Base-by-base conservation (phyloP, 2,113 vertebrate species). In the Martes martes region DNA sequence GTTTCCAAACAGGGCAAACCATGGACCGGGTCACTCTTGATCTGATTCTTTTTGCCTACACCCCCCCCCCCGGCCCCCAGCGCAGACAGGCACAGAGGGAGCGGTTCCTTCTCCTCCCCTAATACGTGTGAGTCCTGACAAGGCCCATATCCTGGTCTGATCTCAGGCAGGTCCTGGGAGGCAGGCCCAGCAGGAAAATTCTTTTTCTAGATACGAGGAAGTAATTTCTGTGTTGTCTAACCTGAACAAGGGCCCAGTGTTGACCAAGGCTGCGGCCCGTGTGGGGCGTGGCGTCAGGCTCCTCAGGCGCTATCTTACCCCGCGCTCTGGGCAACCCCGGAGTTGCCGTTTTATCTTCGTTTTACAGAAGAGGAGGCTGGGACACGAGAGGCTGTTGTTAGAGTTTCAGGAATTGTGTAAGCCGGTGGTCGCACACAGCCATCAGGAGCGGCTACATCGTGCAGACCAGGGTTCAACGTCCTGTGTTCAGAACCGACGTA, bases 321-420 rank as follows among this genome's bases (percentile, higher is more conserved):
- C 13, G 31, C 5, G 10, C 69, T 83, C 21, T 31, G 52, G 45
- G 55, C 52, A 52, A 15, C 82, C 52, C 15, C 71, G 89, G 83
- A 84, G 83, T 5, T 81, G 95, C 97, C 96, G 95, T 96, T 98
- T 98, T 96, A 89, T 79, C 95, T 95, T 88, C 50, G 50, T 95
- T 88, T 80, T 92, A 47, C 93, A 95, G 83, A 97, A 19, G 94
- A 97, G 95, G 97, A 94, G 94, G 90, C 69, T 80, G 91, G 89
- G 18, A 1, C 57, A 0, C 7, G 74, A 95, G 94, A 96, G 86
- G 61, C 6, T 0, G 81, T 28, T 94, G 98, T 97, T 96, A 76
- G 65, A 87, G 92, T 96, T 97, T 98, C 95, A 97, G 97, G 97
- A 97, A 88, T 96, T 14, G 88, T 85, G 92, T 42, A 69, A 94